A percentile compares a stretch with the other conserved stretches of the same genome.
Evolutionary conservation across 2,113 vertebrate genomes (phyloP).

Genomic region (Tauraco erythrolophus): DNA sequence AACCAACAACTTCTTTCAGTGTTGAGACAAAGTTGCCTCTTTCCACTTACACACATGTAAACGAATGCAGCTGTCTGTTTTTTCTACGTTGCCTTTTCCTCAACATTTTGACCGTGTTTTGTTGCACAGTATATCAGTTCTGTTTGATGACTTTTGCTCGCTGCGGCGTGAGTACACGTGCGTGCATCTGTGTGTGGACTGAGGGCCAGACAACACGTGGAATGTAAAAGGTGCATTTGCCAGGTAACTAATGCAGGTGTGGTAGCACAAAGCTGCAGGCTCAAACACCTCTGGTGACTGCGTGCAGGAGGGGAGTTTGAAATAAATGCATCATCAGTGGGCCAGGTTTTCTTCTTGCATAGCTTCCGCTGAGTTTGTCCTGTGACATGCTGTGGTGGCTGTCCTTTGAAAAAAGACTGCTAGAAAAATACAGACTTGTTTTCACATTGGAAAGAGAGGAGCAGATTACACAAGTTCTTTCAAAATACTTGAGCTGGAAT

Average conservation of each 20-base stretch:
- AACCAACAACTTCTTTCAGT: neutral
- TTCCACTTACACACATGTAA: neutral
- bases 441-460: neutral
- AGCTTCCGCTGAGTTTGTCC: neutral
- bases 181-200: neutral
- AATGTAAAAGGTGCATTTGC: neutral
- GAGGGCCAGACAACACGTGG: neutral
- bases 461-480: neutral
- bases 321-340: neutral
- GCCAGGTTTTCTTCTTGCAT: neutral
- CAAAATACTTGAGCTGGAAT: neutral
- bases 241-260: neutral
- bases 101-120: neutral
- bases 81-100: neutral
- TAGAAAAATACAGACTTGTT: neutral
- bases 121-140: neutral
- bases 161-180: accelerated
- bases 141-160: neutral
- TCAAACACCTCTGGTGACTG: neutral
- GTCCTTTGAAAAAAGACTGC: neutral
- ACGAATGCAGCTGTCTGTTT: neutral
- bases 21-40: neutral
- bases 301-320: neutral
- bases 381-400: neutral
- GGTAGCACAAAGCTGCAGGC: neutral